Evolutionary conservation across 2,113 vertebrate genomes (phyloP).

Genomic region (Numenius arquata): DNA sequence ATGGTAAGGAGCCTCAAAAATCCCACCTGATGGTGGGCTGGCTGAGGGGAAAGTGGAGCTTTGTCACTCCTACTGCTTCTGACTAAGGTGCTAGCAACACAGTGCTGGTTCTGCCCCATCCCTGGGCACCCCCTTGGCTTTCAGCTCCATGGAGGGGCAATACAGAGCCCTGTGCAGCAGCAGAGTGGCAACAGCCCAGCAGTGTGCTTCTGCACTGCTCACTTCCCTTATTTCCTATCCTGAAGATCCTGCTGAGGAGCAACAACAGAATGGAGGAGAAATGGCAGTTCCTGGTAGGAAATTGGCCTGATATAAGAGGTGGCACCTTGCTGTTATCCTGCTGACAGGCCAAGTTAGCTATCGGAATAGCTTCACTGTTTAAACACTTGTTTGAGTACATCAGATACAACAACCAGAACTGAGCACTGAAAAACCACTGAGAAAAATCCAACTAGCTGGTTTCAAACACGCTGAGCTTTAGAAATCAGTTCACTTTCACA

Average conservation of each 20-base stretch:
- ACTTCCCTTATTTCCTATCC: background rate
- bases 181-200: background rate
- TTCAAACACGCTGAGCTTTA: constrained; percentile 9
- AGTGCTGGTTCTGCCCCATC: background rate
- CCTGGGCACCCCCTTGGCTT: background rate
- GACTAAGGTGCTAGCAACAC: background rate
- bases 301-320: background rate
- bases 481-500: constrained; percentile 7
- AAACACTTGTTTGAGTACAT: background rate
- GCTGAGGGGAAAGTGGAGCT: background rate
- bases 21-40: background rate
- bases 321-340: background rate
- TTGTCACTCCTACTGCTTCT: background rate
- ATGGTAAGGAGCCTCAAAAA: background rate
- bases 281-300: background rate
- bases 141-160: background rate
- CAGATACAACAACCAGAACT: background rate
- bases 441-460: constrained; percentile 4
- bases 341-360: background rate
- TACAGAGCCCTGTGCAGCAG: background rate
- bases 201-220: background rate
- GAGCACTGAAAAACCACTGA: background rate
- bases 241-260: background rate
- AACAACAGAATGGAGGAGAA: background rate
- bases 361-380: background rate